Percentiles rank a stretch among this genome's conserved stretches.
These are phyloP conservation scores for Allygus modestus DNA, from an alignment of 2,888 invertebrate species.

Conservation along the genomic window DNA sequence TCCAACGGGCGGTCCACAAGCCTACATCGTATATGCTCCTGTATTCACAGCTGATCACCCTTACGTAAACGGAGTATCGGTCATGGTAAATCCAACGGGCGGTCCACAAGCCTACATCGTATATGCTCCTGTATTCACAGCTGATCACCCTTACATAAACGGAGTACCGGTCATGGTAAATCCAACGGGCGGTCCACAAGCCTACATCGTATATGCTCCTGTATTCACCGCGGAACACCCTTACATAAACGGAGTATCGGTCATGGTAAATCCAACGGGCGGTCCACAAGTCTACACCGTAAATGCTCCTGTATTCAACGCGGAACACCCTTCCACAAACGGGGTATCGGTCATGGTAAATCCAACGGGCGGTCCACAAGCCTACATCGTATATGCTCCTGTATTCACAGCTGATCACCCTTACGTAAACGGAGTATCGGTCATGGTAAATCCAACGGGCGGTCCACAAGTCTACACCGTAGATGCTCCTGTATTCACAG, in stretches of 20 bases:
- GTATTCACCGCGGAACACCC: neutral
- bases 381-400: too few relatives aligned
- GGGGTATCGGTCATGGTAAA: too few relatives aligned
- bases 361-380: too few relatives aligned
- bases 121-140: neutral
- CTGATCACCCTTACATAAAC: too few relatives aligned
- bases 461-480: neutral
- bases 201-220: neutral
- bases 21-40: too few relatives aligned
- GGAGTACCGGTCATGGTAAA: too few relatives aligned
- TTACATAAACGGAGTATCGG: neutral
- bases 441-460: neutral
- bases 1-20: too few relatives aligned
- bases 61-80: constrained; percentile 3
- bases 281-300: neutral
- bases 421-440: neutral
- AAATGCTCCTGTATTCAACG: too few relatives aligned
- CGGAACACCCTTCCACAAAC: too few relatives aligned
- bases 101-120: neutral
- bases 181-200: too few relatives aligned
- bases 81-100: neutral
- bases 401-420: neutral
- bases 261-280: neutral
- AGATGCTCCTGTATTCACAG: neutral
- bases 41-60: neutral